Evolutionary conservation across 1,140 invertebrate genomes (phyloP).

Genomic region (Lordiphosa collinella): DNA sequence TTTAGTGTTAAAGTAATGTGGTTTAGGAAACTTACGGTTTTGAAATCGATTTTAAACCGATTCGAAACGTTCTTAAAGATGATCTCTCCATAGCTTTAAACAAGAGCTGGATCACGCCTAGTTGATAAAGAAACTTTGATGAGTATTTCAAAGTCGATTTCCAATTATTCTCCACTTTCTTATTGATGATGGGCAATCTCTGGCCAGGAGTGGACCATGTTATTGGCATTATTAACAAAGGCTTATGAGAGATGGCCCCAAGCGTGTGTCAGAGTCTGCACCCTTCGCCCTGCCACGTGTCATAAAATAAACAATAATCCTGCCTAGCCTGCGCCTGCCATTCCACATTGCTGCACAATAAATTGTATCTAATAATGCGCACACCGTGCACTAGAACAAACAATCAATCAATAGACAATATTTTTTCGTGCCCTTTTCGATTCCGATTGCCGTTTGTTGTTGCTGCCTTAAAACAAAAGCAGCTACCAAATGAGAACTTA

Average conservation of each 20-base stretch:
- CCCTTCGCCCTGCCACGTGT: conserved; percentile 48
- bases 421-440: conserved; percentile 51
- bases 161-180: background rate
- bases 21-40: too few species aligned
- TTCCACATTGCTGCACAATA: conserved; percentile 74
- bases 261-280: conserved; percentile 44
- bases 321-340: conserved; percentile 58
- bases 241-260: conserved; percentile 46
- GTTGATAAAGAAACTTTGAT: too few species aligned
- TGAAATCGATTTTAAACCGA: too few species aligned
- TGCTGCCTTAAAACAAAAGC: conserved; percentile 65
- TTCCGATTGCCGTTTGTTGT: conserved; percentile 49
- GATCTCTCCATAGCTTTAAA: too few species aligned
- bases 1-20: too few species aligned
- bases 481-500: conserved; percentile 19
- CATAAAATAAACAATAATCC: conserved; percentile 77
- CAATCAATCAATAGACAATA: conserved; percentile 77
- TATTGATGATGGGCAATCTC: conserved; percentile 19
- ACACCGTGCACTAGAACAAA: conserved; percentile 69
- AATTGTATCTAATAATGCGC: conserved; percentile 76
- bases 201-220: conserved; percentile 16
- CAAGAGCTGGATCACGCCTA: too few species aligned
- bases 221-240: conserved; percentile 74
- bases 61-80: too few species aligned
- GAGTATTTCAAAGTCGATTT: background rate